Conservation (phyloP, 2,888 invertebrate species). For the Drosophila algonquin region DNA sequence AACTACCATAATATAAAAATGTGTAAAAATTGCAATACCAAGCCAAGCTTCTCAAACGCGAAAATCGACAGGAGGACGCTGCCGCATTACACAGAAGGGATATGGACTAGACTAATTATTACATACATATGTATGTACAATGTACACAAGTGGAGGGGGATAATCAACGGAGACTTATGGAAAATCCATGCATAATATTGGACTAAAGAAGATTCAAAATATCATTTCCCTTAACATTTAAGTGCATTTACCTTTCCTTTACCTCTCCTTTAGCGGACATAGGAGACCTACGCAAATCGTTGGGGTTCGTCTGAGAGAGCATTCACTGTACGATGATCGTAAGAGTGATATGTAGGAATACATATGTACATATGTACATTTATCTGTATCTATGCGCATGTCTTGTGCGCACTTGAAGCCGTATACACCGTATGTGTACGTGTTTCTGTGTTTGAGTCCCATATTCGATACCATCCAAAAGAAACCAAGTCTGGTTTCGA, state of each 20-base stretch:
- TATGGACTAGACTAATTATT: too few species aligned
- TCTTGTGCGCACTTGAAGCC: not conserved
- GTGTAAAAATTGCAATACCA: too few species aligned
- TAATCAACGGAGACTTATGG: not conserved
- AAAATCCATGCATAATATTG: not conserved
- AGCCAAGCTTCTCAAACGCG: too few species aligned
- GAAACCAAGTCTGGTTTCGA: constrained; percentile 11
- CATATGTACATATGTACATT: too few species aligned
- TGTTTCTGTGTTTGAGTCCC: not conserved
- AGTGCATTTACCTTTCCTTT: not conserved
- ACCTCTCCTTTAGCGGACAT: too few species aligned
- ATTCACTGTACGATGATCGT: not conserved
- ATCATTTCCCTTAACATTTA: constrained; percentile 19
- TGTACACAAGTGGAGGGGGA: too few species aligned
- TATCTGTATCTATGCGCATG: not conserved
- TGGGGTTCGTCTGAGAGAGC: not conserved
- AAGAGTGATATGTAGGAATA: not conserved
- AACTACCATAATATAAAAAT: not conserved
- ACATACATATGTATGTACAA: too few species aligned
- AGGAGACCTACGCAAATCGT: too few species aligned
- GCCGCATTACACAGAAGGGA: too few species aligned
- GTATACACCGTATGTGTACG: not conserved
- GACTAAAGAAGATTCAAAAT: too few species aligned
- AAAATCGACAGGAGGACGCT: too few species aligned
- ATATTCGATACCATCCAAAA: constrained; percentile 6